Evolutionary conservation across 2,888 invertebrate species (phyloP).

Genomic region (Acanthosoma haemorrhoidale): DNA sequence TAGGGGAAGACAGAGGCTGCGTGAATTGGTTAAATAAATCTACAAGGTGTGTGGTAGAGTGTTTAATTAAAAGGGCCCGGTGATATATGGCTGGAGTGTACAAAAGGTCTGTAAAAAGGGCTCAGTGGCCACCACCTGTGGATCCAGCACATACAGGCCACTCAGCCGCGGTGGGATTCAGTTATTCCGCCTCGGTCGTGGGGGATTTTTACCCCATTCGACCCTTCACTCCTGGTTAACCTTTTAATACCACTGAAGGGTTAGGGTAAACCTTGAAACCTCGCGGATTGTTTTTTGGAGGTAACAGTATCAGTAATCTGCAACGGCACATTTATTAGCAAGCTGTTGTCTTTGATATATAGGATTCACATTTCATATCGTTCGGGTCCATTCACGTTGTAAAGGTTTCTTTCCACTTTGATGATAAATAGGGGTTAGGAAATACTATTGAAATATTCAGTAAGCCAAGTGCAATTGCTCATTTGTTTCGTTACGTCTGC

Average conservation of each 20-base stretch:
- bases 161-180: background rate
- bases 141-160: background rate
- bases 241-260: slow-evolving; percentile 6
- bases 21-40: slow-evolving; percentile 14
- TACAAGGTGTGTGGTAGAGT: slow-evolving; percentile 6
- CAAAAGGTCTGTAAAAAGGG: background rate
- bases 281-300: no score
- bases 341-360: no score
- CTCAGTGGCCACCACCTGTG: background rate
- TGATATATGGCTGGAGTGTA: background rate
- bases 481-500: no score
- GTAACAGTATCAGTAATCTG: no score
- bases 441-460: no score
- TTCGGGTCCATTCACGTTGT: no score
- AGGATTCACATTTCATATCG: no score
- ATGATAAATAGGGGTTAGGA: no score
- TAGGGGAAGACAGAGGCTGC: background rate
- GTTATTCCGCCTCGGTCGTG: background rate
- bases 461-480: no score
- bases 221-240: slow-evolving; percentile 12
- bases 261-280: background rate
- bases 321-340: no score
- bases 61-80: background rate
- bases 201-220: slow-evolving; percentile 5
- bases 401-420: no score